phyloP scores from a whole-genome alignment of 2,113 vertebrate species.

The Coturnix japonica region DNA sequence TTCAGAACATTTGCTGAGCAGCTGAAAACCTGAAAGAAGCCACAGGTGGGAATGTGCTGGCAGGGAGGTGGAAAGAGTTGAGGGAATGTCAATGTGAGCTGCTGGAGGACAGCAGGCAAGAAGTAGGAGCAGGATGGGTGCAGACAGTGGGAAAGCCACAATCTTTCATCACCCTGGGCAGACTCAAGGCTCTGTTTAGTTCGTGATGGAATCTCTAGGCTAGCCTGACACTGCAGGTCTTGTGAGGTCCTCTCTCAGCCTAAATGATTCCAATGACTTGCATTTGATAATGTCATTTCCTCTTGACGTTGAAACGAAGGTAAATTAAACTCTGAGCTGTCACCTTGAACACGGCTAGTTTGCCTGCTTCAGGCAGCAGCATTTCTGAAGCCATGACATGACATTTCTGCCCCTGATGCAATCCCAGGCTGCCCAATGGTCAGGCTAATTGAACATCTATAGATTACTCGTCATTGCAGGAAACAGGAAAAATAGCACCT shows the following conservation, averaged over 20 bases:
- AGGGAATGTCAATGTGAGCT: accelerated
- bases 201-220: background rate
- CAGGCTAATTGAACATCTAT: background rate
- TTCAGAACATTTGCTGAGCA: accelerated
- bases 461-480: slow-evolving; percentile 13
- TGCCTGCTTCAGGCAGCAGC: slow-evolving; percentile 25
- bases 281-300: background rate
- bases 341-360: background rate
- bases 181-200: background rate
- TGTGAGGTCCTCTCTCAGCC: background rate
- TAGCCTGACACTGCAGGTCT: background rate
- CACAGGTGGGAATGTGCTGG: background rate
- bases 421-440: background rate
- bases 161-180: accelerated
- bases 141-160: accelerated
- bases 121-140: background rate
- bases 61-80: background rate
- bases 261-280: background rate
- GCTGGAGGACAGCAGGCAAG: background rate
- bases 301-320: background rate
- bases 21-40: background rate
- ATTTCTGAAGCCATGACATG: background rate
- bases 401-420: slow-evolving; percentile 8
- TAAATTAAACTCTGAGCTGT: slow-evolving; percentile 42
- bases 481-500: background rate